Evolutionary conservation across 2,797 vertebrate species (phyloP).

Genomic region (Simalia tracyae): DNA sequence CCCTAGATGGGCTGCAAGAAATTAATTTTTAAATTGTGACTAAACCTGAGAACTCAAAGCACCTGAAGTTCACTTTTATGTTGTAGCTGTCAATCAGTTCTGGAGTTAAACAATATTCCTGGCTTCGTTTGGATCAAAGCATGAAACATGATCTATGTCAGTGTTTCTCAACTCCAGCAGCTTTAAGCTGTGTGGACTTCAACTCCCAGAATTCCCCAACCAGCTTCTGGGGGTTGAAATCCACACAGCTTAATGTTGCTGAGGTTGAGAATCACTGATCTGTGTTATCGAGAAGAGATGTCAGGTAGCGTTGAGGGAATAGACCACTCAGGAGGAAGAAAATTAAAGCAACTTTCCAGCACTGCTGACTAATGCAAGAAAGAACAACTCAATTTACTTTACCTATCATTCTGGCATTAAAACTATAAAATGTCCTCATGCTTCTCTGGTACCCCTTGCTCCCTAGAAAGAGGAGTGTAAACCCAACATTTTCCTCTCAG

Average conservation of each 20-base stretch:
- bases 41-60: slow-evolving; percentile 45
- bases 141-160: not conserved
- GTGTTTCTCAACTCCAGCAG: not conserved
- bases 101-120: slow-evolving; percentile 56
- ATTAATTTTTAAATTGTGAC: slow-evolving; percentile 40
- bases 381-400: slow-evolving; percentile 55
- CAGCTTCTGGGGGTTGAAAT: too few relatives aligned
- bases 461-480: slow-evolving; percentile 44
- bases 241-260: too few relatives aligned
- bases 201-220: not conserved
- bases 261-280: not conserved
- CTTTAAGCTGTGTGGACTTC: not conserved
- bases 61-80: slow-evolving; percentile 38
- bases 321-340: slow-evolving; percentile 31
- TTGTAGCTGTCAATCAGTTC: slow-evolving; percentile 54
- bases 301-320: not conserved
- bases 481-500: slow-evolving; percentile 53
- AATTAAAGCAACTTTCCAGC: slow-evolving; percentile 60
- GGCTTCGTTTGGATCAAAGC: slow-evolving; percentile 47
- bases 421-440: slow-evolving; percentile 61
- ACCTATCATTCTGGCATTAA: slow-evolving; percentile 63
- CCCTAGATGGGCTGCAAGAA: slow-evolving; percentile 30
- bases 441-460: slow-evolving; percentile 62
- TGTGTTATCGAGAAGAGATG: slow-evolving; percentile 7
- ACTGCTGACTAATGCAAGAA: slow-evolving; percentile 55